Percentiles rank a stretch among this genome's conserved stretches.
These are phyloP conservation scores for Poecile atricapillus DNA, from an alignment of 2,113 vertebrate species.

Conservation along the genomic window DNA sequence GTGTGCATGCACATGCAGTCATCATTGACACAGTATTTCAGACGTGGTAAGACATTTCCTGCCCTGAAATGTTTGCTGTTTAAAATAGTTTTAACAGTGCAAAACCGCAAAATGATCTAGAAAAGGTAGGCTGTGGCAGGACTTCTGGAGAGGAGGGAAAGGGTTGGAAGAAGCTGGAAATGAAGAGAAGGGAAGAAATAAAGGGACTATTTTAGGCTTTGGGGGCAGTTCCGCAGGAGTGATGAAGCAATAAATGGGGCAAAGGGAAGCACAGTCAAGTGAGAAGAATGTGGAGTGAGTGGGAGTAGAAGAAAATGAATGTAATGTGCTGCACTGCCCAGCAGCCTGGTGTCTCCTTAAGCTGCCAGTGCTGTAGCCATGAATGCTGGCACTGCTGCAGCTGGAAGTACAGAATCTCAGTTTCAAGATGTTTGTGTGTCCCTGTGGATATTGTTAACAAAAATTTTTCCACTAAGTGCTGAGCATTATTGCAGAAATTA, in stretches of 20 bases:
- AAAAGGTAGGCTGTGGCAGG: background rate
- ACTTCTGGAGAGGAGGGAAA: background rate
- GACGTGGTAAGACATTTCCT: background rate
- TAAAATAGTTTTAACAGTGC: background rate
- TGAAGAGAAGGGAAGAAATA: background rate
- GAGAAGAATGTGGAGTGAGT: conserved; percentile 63
- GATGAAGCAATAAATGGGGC: conserved; percentile 53
- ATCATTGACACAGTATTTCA: background rate
- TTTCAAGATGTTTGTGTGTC: background rate
- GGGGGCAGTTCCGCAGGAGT: background rate
- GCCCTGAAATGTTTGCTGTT: background rate
- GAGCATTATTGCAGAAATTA: background rate
- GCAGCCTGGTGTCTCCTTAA: conserved; percentile 5
- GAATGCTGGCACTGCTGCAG: background rate
- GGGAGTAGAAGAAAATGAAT: conserved; percentile 59
- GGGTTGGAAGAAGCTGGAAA: background rate
- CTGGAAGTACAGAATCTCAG: background rate
- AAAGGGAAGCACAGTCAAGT: conserved; percentile 62
- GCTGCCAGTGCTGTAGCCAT: background rate
- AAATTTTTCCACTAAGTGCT: background rate
- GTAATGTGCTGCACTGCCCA: background rate
- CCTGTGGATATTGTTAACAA: background rate
- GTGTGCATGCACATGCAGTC: background rate
- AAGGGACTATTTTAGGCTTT: conserved; percentile 34
- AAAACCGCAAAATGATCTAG: background rate